Conservation (phyloP, 2,797 vertebrate genomes). For the Sardinella longiceps region DNA sequence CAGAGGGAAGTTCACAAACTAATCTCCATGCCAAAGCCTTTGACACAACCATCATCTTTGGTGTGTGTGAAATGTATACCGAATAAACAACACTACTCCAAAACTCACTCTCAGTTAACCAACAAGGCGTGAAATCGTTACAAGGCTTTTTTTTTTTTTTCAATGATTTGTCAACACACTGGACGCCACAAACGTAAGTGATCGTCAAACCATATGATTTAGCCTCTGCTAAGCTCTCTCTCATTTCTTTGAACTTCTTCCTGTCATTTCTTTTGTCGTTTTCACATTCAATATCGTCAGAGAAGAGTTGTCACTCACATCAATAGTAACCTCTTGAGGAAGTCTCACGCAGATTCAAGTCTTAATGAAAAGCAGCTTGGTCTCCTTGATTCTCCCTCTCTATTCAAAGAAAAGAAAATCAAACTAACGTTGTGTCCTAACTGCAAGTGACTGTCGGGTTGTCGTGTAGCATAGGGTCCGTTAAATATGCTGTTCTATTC, state of each 20-base stretch:
- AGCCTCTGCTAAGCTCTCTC: background rate
- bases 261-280: slow-evolving; percentile 51
- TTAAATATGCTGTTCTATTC: no score
- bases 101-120: slow-evolving; percentile 39
- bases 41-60: slow-evolving; percentile 72
- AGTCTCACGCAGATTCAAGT: slow-evolving; percentile 69
- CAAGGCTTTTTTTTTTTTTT: slow-evolving; percentile 80
- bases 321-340: slow-evolving; percentile 68
- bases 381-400: slow-evolving; percentile 5
- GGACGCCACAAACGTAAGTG: slow-evolving; percentile 76
- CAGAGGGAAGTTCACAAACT: slow-evolving; percentile 53
- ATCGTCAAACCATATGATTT: slow-evolving; percentile 64
- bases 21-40: slow-evolving; percentile 61
- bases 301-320: slow-evolving; percentile 71
- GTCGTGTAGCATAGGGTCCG: no score
- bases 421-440: no score
- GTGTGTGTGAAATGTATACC: slow-evolving; percentile 63
- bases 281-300: slow-evolving; percentile 99
- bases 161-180: slow-evolving; percentile 94
- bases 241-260: background rate
- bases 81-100: slow-evolving; percentile 63
- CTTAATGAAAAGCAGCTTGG: slow-evolving; percentile 63
- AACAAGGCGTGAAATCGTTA: slow-evolving; percentile 34
- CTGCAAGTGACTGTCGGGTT: no score
- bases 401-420: slow-evolving; percentile 6